These are phyloP conservation scores for Microcebus griseorufus DNA, from an alignment of 2,113 vertebrate genomes.

Conservation along the genomic window DNA sequence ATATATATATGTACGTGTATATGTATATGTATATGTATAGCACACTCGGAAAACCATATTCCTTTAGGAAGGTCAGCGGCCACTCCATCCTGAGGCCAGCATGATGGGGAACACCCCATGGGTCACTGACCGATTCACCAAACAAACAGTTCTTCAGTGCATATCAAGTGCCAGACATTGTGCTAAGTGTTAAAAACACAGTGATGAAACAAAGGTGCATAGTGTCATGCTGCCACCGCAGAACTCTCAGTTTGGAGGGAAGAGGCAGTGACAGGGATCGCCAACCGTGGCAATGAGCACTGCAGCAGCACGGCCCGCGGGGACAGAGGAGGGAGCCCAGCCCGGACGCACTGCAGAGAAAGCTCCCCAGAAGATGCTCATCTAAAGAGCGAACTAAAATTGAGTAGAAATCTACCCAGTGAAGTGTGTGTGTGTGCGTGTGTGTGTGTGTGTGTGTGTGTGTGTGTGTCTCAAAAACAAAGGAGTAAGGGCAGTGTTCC, in stretches of 20 bases:
- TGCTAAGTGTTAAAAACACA: not conserved
- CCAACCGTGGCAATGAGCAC: rapidly evolving
- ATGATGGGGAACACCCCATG: not conserved
- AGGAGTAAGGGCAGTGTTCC: not conserved
- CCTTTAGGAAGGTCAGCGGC: not conserved
- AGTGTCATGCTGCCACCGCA: too few relatives aligned
- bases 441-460: not conserved
- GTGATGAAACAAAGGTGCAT: not conserved
- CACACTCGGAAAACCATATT: not conserved
- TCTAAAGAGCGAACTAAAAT: not conserved
- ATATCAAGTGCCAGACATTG: not conserved
- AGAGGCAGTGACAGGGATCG: not conserved
- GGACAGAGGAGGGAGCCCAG: not conserved
- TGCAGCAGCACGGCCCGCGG: rapidly evolving
- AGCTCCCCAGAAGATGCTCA: not conserved
- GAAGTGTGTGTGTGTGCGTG: not conserved
- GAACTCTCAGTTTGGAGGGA: not conserved
- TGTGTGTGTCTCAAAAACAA: not conserved
- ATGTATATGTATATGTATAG: too few relatives aligned
- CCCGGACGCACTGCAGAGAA: not conserved
- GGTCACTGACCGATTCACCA: not conserved
- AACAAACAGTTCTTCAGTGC: not conserved
- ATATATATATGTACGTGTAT: too few relatives aligned
- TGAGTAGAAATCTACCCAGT: not conserved
- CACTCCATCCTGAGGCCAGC: not conserved